Conservation (phyloP, 2,797 vertebrate species). For the Danio kyathit region DNA sequence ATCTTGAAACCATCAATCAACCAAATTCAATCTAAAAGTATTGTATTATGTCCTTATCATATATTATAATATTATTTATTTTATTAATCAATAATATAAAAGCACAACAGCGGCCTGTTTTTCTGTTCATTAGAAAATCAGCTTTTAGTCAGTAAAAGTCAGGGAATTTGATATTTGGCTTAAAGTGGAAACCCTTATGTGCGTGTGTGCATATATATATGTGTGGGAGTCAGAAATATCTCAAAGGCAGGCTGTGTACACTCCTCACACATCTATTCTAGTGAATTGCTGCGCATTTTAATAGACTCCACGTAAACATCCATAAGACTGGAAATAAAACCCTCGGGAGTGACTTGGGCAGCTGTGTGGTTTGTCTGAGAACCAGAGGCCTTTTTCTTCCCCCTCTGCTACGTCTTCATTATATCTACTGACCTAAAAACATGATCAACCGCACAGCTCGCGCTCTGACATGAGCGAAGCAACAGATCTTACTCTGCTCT, state of each 20-base stretch:
- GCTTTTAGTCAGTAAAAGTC: too few species aligned
- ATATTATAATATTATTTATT: too few species aligned
- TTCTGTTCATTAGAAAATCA: too few species aligned
- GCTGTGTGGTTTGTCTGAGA: slow-evolving; percentile 9
- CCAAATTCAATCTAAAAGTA: too few species aligned
- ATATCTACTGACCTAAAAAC: slow-evolving; percentile 16
- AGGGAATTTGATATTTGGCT: too few species aligned
- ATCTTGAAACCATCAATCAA: too few species aligned
- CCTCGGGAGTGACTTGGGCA: slow-evolving; percentile 28
- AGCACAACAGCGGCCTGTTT: too few species aligned
- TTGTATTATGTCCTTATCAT: too few species aligned
- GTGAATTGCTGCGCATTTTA: slow-evolving; percentile 67
- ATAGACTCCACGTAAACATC: slow-evolving; percentile 61
- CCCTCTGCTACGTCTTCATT: slow-evolving; percentile 6
- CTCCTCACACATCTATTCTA: slow-evolving; percentile 66
- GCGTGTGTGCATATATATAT: neutral
- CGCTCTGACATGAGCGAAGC: slow-evolving; percentile 2
- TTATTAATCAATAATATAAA: too few species aligned
- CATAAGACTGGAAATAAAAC: slow-evolving; percentile 59
- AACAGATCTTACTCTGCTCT: slow-evolving; percentile 11
- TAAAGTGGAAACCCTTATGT: too few species aligned
- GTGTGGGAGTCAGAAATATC: slow-evolving; percentile 14
- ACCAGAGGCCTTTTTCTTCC: neutral
- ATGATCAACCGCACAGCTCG: neutral
- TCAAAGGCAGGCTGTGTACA: slow-evolving; percentile 16